Base-by-base conservation (phyloP, 2,888 invertebrate genomes). In the Nemotelus pantherinus region DNA sequence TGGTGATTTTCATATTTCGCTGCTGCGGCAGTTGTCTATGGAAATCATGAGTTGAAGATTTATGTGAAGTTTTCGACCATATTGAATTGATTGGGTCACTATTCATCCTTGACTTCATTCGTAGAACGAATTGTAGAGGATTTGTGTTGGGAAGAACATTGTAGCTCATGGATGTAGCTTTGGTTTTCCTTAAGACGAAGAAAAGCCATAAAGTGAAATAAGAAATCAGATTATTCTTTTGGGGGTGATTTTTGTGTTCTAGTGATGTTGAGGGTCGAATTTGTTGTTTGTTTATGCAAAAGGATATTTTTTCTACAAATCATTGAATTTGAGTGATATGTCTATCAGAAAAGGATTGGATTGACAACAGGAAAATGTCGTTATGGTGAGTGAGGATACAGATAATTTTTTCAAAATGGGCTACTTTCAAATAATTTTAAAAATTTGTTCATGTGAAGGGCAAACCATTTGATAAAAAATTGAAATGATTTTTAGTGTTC, bases 261-360 rank as follows among this genome's bases (percentile, higher is more conserved):
- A 41, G 9, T 63, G 43, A 43, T 39, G 63, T 63, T 63, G 63
- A 2, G 67, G 67, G 67, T 67, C 48, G 57, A 63, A 43, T 39
- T 63, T 43, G 25, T 10, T 60, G 60, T 7, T 3, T 60, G 60
- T 60, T 60, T 60, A 43, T 47, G 65, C 45, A 10, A 47, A 65
- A 41, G 60, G 10, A 10, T 44, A 65, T 44, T 68, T 68, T 50
- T 74, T 60, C 63, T 50, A 74, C 68, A 78, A 74, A 78, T 79
- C 79, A 67, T 74, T 74, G 74, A 74, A 74, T 67, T 63, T 71
- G 77, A 74, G 71, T 76, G 71, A 77, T 77, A 77, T 74, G 68
- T 60, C 47, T 53, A 25, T 25, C 25, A 25, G 45, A 10, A 50
- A 74, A 41, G 47, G 7, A 74, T 70, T 70, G 53, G 70, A 70